Evolutionary conservation across 2,888 invertebrate species (phyloP).

Genomic region (Bellardia pandia): DNA sequence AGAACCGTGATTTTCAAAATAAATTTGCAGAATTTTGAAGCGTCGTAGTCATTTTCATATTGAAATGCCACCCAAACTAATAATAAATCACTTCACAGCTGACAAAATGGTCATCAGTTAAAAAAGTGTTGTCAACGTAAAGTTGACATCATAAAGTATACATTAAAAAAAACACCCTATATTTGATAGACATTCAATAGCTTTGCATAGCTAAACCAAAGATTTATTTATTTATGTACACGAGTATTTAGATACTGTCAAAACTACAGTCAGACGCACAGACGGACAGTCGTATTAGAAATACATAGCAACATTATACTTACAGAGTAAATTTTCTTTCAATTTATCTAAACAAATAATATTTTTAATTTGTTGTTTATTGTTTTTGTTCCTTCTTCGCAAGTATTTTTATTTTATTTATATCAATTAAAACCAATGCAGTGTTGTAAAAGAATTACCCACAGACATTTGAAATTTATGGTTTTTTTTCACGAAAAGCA

Average conservation of each 20-base stretch:
- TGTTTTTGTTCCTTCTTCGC: neutral
- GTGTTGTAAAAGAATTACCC: neutral
- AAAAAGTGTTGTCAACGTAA: too few species aligned
- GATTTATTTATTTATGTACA: neutral
- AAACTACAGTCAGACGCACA: neutral
- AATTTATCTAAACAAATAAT: neutral
- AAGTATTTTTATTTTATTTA: neutral
- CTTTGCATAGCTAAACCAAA: neutral
- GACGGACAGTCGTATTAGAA: neutral
- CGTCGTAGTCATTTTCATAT: too few species aligned
- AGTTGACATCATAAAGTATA: too few species aligned
- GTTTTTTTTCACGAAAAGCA: too few species aligned
- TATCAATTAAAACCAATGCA: neutral
- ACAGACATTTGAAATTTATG: too few species aligned
- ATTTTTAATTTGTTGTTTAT: neutral
- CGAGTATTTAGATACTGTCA: neutral
- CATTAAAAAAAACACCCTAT: too few species aligned
- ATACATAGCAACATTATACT: neutral
- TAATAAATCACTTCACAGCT: too few species aligned
- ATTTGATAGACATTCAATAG: slow-evolving; percentile 39
- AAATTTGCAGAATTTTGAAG: too few species aligned
- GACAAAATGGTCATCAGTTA: too few species aligned
- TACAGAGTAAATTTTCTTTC: neutral
- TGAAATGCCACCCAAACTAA: too few species aligned
- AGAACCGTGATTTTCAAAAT: too few species aligned